Evolutionary conservation across 1,140 invertebrate genomes (phyloP), one percentile per base, ranked within the genome.

Genomic region (Caenorhabditis briggsae): DNA sequence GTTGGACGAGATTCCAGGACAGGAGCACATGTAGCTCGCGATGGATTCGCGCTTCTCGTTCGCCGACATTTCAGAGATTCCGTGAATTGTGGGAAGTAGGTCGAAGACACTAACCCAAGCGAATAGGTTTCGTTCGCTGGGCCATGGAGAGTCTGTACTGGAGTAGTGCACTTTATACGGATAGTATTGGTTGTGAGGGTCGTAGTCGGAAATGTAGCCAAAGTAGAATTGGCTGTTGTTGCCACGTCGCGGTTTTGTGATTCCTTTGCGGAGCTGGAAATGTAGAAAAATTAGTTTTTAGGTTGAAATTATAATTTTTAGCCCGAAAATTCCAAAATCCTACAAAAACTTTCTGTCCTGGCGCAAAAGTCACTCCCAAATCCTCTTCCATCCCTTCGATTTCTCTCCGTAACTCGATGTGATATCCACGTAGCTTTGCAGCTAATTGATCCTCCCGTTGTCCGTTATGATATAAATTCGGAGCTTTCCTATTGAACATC

Each of bases 121-220:
- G 33, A 11, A 85, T 7, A 53, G 9, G 43, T 46, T 70, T 55
- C 48, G 23, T 53, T 85, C 84, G 12, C 14, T 48, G 16, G 84
- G 84, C 46, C 84, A 53, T 41, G 64, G 61, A 20, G 61, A 64
- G 55, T 85, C 65, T 2, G 46, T 56, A 14, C 64, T 70, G 11
- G 84, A 74, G 50, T 85, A 85, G 65, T 74, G 64, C 0, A 85
- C 84, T 48, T 85, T 85, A 59, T 48, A 85, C 14, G 84, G 84
- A 46, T 70, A 85, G 20, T 56, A 53, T 9, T 41, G 84, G 18
- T 74, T 85, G 2, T 2, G 16, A 1, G 18, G 48, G 43, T 85
- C 84, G n/a, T 65, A 14, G 7, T 70, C 84, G 1, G 20, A 20
- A 25, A 85, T 85, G 41, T 25, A 16, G 3, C 84, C 84, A 18